Evolutionary conservation across 2,888 invertebrate genomes (phyloP), one percentile per base, ranked within the genome.

Genomic region (Heteropelma amictum): DNA sequence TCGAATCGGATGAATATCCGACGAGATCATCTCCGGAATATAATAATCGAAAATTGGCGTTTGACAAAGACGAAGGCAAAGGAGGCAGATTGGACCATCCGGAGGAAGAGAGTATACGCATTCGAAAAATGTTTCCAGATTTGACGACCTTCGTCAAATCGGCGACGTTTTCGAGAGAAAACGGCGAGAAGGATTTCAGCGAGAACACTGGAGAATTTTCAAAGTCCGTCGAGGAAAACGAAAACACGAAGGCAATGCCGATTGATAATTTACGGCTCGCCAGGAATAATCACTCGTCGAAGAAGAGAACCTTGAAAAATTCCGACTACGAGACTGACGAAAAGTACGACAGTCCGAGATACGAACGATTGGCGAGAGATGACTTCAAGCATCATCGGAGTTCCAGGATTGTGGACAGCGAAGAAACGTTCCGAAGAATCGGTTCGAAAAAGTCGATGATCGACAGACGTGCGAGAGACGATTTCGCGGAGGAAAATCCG

Each of bases 141-240:
- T 56, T 23, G 17, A 60, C 7, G 10, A 21, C 5, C 1, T n/a
- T 30, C 47, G 14, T 30, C 38, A 30, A 4, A 47, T 70, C 19
- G 64, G 69, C 47, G 60, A 73, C 14, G 45, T 75, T 35, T 26
- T 61, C 21, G 65, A 71, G 38, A 71, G 72, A 30, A 56, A 67
- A 6, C 72, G 69, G 8, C n/a, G 30, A 49, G 5, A 69, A 61
- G n/a, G 21, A 30, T 28, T 58, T 47, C 1, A 45, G 14, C 14
- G 68, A 72, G 7, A 56, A 51, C 10, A 42, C 17, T 6, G 58
- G 76, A 5, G 42, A 71, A 30, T n/a, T 68, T 1, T 60, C 68
- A 19, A 64, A 75, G 23, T 12, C 69, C 40, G 42, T 72, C 12
- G 69, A 63, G 19, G 61, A 58, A 1, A 61, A 33, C 1, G 51